Conservation (phyloP, 2,888 invertebrate species). For the Xestobium rufovillosum region DNA sequence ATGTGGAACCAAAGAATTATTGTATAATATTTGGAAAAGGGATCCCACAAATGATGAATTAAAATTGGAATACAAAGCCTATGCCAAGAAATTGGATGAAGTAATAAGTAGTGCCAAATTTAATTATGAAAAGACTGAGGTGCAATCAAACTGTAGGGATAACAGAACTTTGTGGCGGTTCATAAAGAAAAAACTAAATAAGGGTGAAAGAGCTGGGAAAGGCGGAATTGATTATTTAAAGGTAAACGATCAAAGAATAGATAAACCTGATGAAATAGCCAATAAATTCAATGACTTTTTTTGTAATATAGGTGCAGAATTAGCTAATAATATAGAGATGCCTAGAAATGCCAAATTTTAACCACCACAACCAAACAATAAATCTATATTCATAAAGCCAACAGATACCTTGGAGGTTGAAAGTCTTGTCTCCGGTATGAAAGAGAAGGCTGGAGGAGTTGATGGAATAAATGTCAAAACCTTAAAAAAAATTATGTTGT, state of each 20-base stretch:
- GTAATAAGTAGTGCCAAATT: background rate
- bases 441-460: conserved; percentile 2
- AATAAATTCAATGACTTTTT: background rate
- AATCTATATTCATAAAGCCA: background rate
- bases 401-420: background rate
- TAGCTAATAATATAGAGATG: background rate
- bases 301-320: background rate
- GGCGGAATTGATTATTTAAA: background rate
- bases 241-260: conserved; percentile 1
- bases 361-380: background rate
- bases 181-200: background rate
- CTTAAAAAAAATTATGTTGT: background rate
- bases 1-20: background rate
- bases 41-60: background rate
- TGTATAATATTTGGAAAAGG: background rate
- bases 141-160: background rate
- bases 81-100: conserved; percentile 1
- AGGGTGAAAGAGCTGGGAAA: background rate
- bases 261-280: background rate
- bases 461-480: conserved; percentile 1
- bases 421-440: background rate
- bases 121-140: background rate
- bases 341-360: conserved; percentile 1
- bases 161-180: background rate
- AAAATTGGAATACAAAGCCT: conserved; percentile 1